A percentile compares a stretch with the other conserved stretches of the same genome.
phyloP scores from a whole-genome alignment of 2,113 vertebrate species.

The Lanius collurio region DNA sequence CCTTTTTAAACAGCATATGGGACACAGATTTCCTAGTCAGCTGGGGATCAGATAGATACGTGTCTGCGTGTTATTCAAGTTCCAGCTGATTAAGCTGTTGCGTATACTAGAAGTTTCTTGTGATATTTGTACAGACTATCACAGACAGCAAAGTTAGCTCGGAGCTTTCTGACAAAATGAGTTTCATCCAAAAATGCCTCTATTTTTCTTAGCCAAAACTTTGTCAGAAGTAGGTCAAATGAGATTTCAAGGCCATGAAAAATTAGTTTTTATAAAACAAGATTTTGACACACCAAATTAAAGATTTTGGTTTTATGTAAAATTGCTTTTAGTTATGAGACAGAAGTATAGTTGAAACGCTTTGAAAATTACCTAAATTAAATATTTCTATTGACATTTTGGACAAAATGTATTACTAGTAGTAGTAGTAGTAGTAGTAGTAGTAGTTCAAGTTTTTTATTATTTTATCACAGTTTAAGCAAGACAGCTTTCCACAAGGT shows the following conservation, averaged over 20 bases:
- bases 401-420: not conserved
- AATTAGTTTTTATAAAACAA: not conserved
- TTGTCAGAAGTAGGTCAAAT: not conserved
- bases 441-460: not conserved
- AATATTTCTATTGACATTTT: not conserved
- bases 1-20: slow-evolving; percentile 40
- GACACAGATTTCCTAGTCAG: slow-evolving; percentile 38
- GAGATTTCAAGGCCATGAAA: not conserved
- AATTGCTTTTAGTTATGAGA: not conserved
- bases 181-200: not conserved
- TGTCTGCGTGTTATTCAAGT: not conserved
- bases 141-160: not conserved
- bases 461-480: not conserved
- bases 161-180: not conserved
- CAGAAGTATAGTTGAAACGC: not conserved
- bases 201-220: not conserved
- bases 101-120: not conserved
- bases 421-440: too few relatives aligned
- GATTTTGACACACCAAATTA: not conserved
- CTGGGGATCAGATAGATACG: not conserved
- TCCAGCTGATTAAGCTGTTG: slow-evolving; percentile 18
- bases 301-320: not conserved
- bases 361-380: not conserved
- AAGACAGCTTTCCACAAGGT: not conserved
- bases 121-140: not conserved